Evolutionary conservation across 2,888 invertebrate species (phyloP).

Genomic region (Erynnis tages): DNA sequence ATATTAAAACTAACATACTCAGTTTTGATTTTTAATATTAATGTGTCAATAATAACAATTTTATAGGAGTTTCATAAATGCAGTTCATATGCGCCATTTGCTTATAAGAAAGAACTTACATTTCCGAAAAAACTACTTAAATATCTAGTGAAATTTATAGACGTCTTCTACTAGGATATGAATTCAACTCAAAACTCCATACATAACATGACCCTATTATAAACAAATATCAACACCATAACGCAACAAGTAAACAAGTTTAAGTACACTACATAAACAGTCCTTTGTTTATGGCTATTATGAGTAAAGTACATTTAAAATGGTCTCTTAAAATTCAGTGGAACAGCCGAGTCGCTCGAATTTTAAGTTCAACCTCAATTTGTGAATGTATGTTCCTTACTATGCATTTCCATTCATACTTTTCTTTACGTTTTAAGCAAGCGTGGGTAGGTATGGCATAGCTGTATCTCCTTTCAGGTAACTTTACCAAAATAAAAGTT

Average conservation of each 20-base stretch:
- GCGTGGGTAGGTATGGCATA: conserved; percentile 1
- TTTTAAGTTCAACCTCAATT: conserved; percentile 44
- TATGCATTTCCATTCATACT: conserved; percentile 15
- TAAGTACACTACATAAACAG: conserved; percentile 9
- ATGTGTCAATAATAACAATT: no score
- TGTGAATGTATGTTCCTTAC: conserved; percentile 25
- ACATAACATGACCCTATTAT: no score
- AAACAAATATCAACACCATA: conserved; percentile 14
- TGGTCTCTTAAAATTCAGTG: conserved; percentile 27
- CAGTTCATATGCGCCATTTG: no score
- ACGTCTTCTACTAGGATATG: not conserved
- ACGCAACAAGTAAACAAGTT: conserved; percentile 13
- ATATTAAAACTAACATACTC: no score
- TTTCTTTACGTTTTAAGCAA: conserved; percentile 1
- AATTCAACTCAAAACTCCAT: not conserved
- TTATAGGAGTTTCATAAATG: no score
- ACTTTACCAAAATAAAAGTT: no score
- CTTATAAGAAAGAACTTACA: no score
- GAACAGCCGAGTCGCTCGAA: conserved; percentile 18
- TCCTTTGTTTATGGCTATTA: conserved; percentile 8
- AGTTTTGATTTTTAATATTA: no score
- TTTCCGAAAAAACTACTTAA: no score
- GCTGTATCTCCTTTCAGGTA: not conserved
- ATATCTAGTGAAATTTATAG: no score
- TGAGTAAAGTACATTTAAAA: conserved; percentile 24